Percentiles rank a stretch among this genome's conserved stretches.
Conservation (phyloP, 2,888 invertebrate genomes). For the Tenthredo scrophulariae region DNA sequence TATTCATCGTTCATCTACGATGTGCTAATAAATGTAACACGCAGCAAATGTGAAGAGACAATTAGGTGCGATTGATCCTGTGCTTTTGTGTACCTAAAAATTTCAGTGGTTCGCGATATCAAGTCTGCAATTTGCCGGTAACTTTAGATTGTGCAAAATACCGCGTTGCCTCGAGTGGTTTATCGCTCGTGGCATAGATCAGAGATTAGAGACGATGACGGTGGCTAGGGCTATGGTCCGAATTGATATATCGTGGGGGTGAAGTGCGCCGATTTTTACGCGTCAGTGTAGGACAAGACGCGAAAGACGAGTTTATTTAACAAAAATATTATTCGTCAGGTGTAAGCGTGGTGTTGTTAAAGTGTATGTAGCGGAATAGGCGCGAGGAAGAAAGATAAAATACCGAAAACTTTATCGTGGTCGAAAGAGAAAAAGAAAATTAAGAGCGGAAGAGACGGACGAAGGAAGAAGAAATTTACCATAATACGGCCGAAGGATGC, state of each 20-base stretch:
- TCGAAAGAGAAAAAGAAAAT: constrained; percentile 32
- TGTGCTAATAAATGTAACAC: neutral
- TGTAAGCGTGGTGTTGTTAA: constrained; percentile 5
- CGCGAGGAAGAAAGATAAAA: neutral
- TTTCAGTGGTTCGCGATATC: neutral
- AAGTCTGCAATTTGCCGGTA: neutral
- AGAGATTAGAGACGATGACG: constrained; percentile 31
- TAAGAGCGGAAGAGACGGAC: constrained; percentile 52
- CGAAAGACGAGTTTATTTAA: neutral
- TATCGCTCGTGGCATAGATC: neutral
- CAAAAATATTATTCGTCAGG: neutral
- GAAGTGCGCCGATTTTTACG: constrained; percentile 9
- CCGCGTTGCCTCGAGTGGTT: neutral
- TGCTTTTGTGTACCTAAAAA: neutral
- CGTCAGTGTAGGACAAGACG: constrained; percentile 14
- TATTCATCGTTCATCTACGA: neutral
- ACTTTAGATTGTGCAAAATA: neutral
- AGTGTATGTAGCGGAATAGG: neutral
- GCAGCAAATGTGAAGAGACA: neutral
- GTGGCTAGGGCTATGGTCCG: neutral
- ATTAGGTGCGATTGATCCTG: neutral
- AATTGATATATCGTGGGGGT: neutral
- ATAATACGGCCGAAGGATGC: constrained; percentile 79
- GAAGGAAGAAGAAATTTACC: constrained; percentile 53
- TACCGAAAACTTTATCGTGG: neutral